Evolutionary conservation across 1,140 invertebrate species (phyloP).

Genomic region (Papilio xuthus): DNA sequence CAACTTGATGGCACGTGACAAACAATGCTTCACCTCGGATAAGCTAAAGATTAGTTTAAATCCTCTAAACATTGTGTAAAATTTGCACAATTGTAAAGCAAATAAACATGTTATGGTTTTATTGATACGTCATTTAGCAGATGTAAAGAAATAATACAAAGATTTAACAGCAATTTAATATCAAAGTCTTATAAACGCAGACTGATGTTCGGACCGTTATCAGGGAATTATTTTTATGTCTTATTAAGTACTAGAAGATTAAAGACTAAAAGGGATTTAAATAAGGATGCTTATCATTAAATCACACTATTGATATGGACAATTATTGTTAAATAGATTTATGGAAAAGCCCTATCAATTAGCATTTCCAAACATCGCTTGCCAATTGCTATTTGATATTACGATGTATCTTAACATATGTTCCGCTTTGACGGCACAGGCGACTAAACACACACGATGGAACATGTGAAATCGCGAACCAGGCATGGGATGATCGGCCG

Average conservation of each 20-base stretch:
- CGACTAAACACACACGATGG: slow-evolving; percentile 27
- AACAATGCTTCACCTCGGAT: slow-evolving; percentile 44
- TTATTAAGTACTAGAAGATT: no score
- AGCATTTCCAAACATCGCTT: background rate
- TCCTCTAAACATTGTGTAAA: background rate
- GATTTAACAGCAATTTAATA: background rate
- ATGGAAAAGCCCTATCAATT: background rate
- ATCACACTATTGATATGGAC: no score
- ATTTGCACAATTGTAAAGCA: background rate
- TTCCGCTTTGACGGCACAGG: background rate
- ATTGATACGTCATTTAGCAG: slow-evolving; percentile 30
- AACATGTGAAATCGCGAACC: slow-evolving; percentile 36
- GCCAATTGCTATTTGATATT: background rate
- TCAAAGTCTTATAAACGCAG: background rate
- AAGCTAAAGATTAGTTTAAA: slow-evolving; percentile 31
- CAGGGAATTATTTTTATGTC: no score
- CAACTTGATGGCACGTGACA: slow-evolving; percentile 42
- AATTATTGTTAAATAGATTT: background rate
- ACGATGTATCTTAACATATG: background rate
- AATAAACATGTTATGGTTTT: slow-evolving; percentile 3
- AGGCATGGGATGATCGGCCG: slow-evolving; percentile 51
- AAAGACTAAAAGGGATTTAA: background rate
- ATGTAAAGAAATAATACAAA: slow-evolving; percentile 8
- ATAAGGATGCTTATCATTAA: no score
- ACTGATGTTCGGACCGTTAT: no score